Base-by-base conservation (phyloP, 2,888 invertebrate genomes). In the Acanthosepion lycidas region DNA sequence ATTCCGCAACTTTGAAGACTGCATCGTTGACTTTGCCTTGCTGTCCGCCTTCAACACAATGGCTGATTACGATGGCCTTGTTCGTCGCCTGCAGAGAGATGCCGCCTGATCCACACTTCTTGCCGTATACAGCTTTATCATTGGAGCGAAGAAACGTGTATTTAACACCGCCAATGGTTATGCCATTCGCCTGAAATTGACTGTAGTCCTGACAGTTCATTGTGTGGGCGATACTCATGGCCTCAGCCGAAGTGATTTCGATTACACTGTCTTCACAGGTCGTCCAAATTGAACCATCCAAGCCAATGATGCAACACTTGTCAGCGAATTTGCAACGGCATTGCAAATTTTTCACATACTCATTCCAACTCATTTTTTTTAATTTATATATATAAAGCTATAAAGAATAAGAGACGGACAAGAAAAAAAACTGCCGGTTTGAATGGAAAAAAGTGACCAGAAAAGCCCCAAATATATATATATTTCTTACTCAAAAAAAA, bases 341-440 rank as follows among this genome's bases (percentile, higher is more conserved):
- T 48, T 93, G 51, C 49, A 93, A 53, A 93, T 26, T 93, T 9
- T 28, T 49, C 48, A 93, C 93, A n/a, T 93, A 93, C 33, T 26
- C 51, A 93, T 93, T 93, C 93, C 93, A 93, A 53, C 93, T 93
- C 49, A n/a, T 49, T 53, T 53, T 93, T 49, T 93, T 28, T 23
- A 48, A 92, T 92, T 48, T 78, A 78, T 78, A 78, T 78, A 78
- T n/a, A 33, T 78, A 78, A 9, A 78, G 5, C 20, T 78, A 15
- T 78, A 78, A 33, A 78, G 2, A 78, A 3, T n/a, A n/a, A 9
- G 9, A 6, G 18, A 78, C 28, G 18, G 9, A n/a, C 8, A 78
- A 78, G 8, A 28, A 78, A 28, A 78, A 15, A 78, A 78, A 33
- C 78, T 12, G 20, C 26, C 59, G 59, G 59, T 59, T 59, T 59